A percentile compares a stretch with the other conserved stretches of the same genome.
Conservation (phyloP, 1,140 invertebrate genomes). For the Drosophila repletoides region DNA sequence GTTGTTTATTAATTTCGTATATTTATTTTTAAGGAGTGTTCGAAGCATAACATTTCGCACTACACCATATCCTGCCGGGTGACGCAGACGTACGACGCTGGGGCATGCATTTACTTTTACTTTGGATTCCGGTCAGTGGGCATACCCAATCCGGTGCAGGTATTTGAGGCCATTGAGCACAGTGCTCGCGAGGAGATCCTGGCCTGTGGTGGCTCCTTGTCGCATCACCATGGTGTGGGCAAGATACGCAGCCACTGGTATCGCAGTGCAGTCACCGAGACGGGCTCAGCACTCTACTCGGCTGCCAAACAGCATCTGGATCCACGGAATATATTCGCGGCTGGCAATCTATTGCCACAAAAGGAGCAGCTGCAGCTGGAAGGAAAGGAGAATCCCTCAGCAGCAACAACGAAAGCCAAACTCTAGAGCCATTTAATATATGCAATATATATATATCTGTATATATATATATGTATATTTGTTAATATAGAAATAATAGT, state of each 20-base stretch:
- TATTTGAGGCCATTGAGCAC: constrained; percentile 92
- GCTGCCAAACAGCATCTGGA: constrained; percentile 94
- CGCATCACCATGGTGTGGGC: constrained; percentile 98
- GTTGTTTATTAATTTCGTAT: not conserved
- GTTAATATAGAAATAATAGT: constrained; percentile 43
- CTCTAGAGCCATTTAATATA: constrained; percentile 43
- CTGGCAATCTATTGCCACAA: constrained; percentile 87
- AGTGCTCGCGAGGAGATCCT: constrained; percentile 96
- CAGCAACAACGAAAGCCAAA: constrained; percentile 61
- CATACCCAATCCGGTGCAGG: constrained; percentile 87
- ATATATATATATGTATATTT: constrained; percentile 3
- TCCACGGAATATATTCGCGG: constrained; percentile 96
- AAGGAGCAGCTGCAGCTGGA: constrained; percentile 1
- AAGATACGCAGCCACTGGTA: constrained; percentile 96
- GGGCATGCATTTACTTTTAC: constrained; percentile 99
- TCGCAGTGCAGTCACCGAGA: constrained; percentile 87
- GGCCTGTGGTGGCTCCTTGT: constrained; percentile 94
- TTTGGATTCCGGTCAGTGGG: constrained; percentile 94
- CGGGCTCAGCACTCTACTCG: constrained; percentile 89
- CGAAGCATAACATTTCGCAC: constrained; percentile 84
- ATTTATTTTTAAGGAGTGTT: constrained; percentile 86
- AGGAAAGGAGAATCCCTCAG: not conserved
- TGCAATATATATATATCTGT: not conserved
- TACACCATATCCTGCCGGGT: constrained; percentile 92
- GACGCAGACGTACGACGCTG: constrained; percentile 97